A percentile compares a stretch with the other conserved stretches of the same genome.
Evolutionary conservation across 1,140 invertebrate genomes (phyloP).

Genomic region (Dysdera silvatica): DNA sequence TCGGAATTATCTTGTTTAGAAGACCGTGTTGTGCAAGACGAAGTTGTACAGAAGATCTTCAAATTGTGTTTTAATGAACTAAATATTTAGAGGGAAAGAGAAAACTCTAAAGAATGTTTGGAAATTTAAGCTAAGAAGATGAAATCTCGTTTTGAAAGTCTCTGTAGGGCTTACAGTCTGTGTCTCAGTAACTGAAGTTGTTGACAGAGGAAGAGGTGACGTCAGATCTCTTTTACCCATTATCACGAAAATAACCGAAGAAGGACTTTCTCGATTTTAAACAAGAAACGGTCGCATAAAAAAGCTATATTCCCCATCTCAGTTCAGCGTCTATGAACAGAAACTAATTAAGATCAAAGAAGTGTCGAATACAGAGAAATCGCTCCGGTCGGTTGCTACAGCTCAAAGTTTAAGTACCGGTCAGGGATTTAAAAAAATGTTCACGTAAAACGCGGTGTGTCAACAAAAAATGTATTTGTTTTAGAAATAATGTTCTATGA

Average conservation of each 20-base stretch:
- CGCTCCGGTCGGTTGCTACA: neutral
- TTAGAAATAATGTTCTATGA: neutral
- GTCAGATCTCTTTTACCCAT: slow-evolving; percentile 2
- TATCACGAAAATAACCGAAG: neutral
- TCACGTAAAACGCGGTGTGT: slow-evolving; percentile 1
- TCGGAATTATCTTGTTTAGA: too few relatives aligned
- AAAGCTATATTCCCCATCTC: slow-evolving; percentile 3
- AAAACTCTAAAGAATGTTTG: too few relatives aligned
- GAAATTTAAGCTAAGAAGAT: too few relatives aligned
- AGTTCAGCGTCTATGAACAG: slow-evolving; percentile 5
- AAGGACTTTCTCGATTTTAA: slow-evolving; percentile 6
- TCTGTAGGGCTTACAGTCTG: too few relatives aligned
- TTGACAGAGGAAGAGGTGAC: too few relatives aligned
- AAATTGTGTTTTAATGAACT: too few relatives aligned
- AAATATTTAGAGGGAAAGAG: too few relatives aligned
- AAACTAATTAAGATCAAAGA: slow-evolving; percentile 14
- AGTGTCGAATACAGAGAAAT: neutral
- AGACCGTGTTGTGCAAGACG: too few relatives aligned
- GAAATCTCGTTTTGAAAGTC: too few relatives aligned
- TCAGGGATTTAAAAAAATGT: slow-evolving; percentile 8
- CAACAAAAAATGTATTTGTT: slow-evolving; percentile 4
- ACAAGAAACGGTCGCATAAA: slow-evolving; percentile 9
- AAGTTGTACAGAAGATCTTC: too few relatives aligned
- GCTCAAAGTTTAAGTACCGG: neutral
- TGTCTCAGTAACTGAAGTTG: too few relatives aligned